Conservation (phyloP, 2,797 vertebrate species). For the Oreortyx pictus region DNA sequence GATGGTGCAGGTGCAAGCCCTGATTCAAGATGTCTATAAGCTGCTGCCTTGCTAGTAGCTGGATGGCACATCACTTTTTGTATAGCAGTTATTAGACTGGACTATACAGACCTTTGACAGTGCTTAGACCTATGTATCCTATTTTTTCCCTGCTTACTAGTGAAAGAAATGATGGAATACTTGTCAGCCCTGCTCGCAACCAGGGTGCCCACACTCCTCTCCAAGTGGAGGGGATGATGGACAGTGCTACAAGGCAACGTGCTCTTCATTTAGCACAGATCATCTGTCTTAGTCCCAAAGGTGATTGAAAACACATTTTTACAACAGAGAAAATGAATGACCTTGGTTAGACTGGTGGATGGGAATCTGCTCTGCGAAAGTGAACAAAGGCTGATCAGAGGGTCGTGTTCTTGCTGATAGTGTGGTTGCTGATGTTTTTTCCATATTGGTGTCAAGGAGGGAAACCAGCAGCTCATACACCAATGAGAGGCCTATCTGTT, state of each 20-base stretch:
- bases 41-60: neutral
- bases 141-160: neutral
- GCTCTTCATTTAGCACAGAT: neutral
- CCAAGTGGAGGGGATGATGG: neutral
- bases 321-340: neutral
- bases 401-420: slow-evolving; percentile 16
- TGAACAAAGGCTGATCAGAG: neutral
- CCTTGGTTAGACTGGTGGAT: neutral
- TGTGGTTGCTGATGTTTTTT: slow-evolving; percentile 18
- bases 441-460: slow-evolving; percentile 54
- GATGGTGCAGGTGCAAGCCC: neutral
- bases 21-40: neutral
- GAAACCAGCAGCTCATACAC: slow-evolving; percentile 50
- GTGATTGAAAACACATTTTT: slow-evolving; percentile 45
- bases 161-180: neutral
- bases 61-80: neutral
- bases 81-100: neutral
- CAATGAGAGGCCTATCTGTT: slow-evolving; percentile 21
- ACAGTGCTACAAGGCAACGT: neutral
- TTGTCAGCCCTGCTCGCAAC: fast-evolving
- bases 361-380: slow-evolving; percentile 38
- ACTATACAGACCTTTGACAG: neutral
- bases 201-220: neutral
- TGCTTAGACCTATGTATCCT: neutral
- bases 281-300: neutral